phyloP scores from a whole-genome alignment of 1,140 invertebrate species.

The Diorhabda carinulata region DNA sequence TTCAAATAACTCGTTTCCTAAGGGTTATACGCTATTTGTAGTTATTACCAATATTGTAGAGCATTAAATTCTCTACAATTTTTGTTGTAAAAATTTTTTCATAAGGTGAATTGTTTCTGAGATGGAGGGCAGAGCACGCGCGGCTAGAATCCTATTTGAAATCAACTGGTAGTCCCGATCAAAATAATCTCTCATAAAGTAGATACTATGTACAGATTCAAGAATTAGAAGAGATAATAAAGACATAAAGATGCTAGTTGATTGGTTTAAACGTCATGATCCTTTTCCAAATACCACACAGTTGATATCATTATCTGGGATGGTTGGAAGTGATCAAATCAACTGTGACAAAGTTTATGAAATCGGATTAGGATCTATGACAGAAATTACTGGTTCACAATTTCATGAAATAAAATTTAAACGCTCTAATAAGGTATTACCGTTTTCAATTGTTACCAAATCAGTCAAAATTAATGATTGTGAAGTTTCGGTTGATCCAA shows the following conservation, averaged over 20 bases:
- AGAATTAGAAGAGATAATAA: conserved; percentile 43
- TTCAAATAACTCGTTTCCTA: no score
- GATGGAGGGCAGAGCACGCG: no score
- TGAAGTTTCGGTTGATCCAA: conserved; percentile 42
- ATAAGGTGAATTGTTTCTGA: not conserved
- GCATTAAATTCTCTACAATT: no score
- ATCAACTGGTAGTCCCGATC: no score
- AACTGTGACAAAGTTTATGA: conserved; percentile 43
- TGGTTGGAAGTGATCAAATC: conserved; percentile 44
- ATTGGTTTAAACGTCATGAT: conserved; percentile 43
- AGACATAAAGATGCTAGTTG: conserved; percentile 40
- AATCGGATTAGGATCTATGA: conserved; percentile 39
- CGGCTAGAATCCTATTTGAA: conserved; percentile 25
- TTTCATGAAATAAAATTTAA: conserved; percentile 35
- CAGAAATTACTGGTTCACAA: conserved; percentile 34
- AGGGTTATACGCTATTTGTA: no score
- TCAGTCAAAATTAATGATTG: conserved; percentile 32
- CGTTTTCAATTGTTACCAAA: conserved; percentile 15
- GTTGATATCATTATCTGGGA: conserved; percentile 45
- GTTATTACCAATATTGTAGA: no score
- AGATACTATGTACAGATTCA: no score
- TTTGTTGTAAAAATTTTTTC: no score
- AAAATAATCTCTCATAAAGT: no score
- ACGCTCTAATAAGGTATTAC: conserved; percentile 28
- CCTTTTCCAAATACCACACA: conserved; percentile 35